phyloP scores from a whole-genome alignment of 2,113 vertebrate species.

The Oncorhynchus nerka region DNA sequence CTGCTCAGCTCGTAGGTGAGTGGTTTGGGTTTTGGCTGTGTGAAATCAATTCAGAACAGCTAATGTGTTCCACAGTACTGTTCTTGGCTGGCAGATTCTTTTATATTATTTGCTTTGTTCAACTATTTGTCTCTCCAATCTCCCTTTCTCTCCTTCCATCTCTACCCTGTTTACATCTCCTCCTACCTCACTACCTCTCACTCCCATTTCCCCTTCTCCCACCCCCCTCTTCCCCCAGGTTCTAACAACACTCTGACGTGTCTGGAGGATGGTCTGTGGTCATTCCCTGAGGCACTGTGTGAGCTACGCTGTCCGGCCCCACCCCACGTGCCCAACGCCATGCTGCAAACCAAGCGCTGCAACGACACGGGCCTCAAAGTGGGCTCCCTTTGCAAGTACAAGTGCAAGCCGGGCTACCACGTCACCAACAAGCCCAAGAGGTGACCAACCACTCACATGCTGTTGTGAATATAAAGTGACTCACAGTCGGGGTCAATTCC shows the following conservation, averaged over 20 bases:
- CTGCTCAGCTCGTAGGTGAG: constrained; percentile 92
- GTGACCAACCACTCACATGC: constrained; percentile 61
- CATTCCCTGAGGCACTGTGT: constrained; percentile 94
- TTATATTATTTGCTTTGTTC: too few relatives aligned
- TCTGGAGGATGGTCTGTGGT: constrained; percentile 95
- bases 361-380: constrained; percentile 90
- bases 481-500: too few relatives aligned
- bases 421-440: constrained; percentile 87
- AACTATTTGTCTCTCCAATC: too few relatives aligned
- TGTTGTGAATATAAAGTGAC: too few relatives aligned
- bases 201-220: background rate
- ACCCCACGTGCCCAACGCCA: constrained; percentile 82
- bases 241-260: constrained; percentile 91
- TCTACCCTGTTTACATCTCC: background rate
- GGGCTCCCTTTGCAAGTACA: constrained; percentile 96
- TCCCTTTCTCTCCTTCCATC: background rate
- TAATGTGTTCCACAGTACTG: too few relatives aligned
- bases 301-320: constrained; percentile 93
- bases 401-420: constrained; percentile 93
- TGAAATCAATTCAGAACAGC: too few relatives aligned
- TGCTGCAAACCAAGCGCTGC: constrained; percentile 89
- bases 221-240: constrained; percentile 66
- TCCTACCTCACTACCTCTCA: background rate
- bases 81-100: too few relatives aligned
- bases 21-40: too few relatives aligned